phyloP scores from a whole-genome alignment of 2,797 vertebrate genomes.

The Halcyon badia region DNA sequence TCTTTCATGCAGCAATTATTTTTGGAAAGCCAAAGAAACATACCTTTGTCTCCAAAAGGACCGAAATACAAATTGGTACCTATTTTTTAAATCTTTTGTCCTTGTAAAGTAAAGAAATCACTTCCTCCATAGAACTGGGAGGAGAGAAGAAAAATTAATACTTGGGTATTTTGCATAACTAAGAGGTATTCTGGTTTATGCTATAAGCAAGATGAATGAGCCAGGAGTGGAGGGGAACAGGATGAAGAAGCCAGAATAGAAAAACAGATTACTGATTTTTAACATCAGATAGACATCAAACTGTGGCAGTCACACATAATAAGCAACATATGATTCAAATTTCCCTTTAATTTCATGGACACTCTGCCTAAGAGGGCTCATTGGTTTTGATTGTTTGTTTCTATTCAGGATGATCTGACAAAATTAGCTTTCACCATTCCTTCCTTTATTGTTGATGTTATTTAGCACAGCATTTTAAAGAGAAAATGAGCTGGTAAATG shows the following conservation, averaged over 20 bases:
- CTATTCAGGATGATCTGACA: conserved; percentile 33
- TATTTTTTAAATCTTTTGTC: not conserved
- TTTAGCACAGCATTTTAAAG: not conserved
- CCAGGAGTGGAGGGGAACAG: not conserved
- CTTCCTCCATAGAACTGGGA: not conserved
- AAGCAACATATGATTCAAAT: conserved; percentile 60
- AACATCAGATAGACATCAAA: conserved; percentile 46
- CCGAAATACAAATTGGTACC: not conserved
- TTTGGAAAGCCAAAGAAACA: conserved; percentile 7
- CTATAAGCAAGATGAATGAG: conserved; percentile 22
- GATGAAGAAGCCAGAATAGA: not conserved
- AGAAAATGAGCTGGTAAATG: conserved; percentile 4
- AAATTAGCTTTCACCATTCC: not conserved
- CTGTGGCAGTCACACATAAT: conserved; percentile 28
- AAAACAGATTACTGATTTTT: conserved; percentile 48
- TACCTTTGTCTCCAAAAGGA: not conserved
- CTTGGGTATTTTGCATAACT: not conserved
- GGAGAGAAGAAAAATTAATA: not conserved
- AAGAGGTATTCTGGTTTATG: not conserved
- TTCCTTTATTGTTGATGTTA: conserved; percentile 1
- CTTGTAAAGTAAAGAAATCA: not conserved
- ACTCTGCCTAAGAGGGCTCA: conserved; percentile 33
- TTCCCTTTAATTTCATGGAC: conserved; percentile 54
- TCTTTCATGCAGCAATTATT: not conserved
- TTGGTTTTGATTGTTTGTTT: conserved; percentile 62